Percentiles rank a stretch among this genome's conserved stretches.
phyloP scores from a whole-genome alignment of 2,797 vertebrate genomes.

The Rhinella marina region DNA sequence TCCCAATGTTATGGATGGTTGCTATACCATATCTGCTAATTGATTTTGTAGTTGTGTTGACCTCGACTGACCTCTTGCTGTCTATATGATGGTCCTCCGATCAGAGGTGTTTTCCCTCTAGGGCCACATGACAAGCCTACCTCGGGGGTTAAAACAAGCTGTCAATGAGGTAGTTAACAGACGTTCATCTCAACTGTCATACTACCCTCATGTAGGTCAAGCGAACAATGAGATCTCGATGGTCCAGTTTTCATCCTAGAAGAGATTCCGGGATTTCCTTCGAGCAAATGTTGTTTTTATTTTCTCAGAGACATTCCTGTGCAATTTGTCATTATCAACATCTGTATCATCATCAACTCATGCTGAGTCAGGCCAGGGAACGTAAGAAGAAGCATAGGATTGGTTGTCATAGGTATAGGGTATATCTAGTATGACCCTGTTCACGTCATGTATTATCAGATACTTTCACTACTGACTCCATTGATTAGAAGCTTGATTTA shows the following conservation, averaged over 20 bases:
- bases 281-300: slow-evolving; percentile 9
- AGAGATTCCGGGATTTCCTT: slow-evolving; percentile 16
- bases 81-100: slow-evolving; percentile 20
- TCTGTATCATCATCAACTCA: neutral
- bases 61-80: slow-evolving; percentile 6
- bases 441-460: neutral
- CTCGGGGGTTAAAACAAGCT: slow-evolving; percentile 38
- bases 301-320: slow-evolving; percentile 8
- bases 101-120: slow-evolving; percentile 34
- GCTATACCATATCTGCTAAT: neutral
- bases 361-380: neutral
- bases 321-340: neutral
- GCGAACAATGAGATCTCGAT: neutral
- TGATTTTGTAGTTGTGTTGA: neutral
- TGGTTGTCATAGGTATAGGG: neutral
- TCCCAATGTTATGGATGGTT: neutral
- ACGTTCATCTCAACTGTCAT: slow-evolving; percentile 49
- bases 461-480: too few species aligned
- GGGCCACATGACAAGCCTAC: neutral
- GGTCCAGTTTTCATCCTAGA: slow-evolving; percentile 15
- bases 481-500: too few species aligned
- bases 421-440: neutral
- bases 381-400: neutral
- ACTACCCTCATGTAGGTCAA: slow-evolving; percentile 50
- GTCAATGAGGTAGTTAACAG: slow-evolving; percentile 43